Evolutionary conservation across 2,888 invertebrate species (phyloP).

Genomic region (Linnaemya vulpina): DNA sequence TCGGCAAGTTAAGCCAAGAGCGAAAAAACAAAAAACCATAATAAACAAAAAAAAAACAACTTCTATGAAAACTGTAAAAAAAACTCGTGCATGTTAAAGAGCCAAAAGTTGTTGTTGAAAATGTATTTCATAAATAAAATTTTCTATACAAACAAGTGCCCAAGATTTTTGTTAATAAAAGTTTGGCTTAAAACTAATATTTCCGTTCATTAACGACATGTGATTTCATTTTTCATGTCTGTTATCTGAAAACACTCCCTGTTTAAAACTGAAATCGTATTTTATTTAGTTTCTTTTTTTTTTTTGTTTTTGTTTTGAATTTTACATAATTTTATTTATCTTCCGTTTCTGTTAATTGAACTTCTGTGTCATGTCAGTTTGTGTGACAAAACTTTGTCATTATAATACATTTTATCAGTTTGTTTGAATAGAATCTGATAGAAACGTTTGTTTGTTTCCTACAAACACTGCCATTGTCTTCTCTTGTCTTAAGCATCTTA

Average conservation of each 20-base stretch:
- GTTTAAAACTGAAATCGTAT: slow-evolving; percentile 8
- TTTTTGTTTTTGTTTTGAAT: background rate
- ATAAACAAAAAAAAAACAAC: background rate
- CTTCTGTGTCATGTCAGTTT: slow-evolving; percentile 59
- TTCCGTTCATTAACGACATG: slow-evolving; percentile 21
- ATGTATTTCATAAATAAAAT: background rate
- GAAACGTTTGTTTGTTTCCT: slow-evolving; percentile 33
- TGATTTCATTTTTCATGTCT: background rate
- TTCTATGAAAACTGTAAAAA: background rate
- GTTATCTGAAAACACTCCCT: slow-evolving; percentile 34
- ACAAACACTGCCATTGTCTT: slow-evolving; percentile 21
- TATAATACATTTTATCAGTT: slow-evolving; percentile 37
- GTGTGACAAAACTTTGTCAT: slow-evolving; percentile 48
- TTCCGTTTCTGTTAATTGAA: slow-evolving; percentile 61
- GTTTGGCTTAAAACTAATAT: slow-evolving; percentile 34
- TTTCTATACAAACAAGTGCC: slow-evolving; percentile 36
- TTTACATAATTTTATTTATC: slow-evolving; percentile 33
- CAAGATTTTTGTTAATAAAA: slow-evolving; percentile 29
- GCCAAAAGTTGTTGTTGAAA: background rate
- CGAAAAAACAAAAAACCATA: background rate
- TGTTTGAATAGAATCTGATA: slow-evolving; percentile 53
- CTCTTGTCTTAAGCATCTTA: slow-evolving; percentile 59
- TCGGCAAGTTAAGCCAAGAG: slow-evolving; percentile 7
- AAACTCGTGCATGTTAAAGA: background rate
- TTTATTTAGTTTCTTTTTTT: background rate